Evolutionary conservation across 2,113 vertebrate genomes (phyloP).

Genomic region (Benitochromis conjunctus): DNA sequence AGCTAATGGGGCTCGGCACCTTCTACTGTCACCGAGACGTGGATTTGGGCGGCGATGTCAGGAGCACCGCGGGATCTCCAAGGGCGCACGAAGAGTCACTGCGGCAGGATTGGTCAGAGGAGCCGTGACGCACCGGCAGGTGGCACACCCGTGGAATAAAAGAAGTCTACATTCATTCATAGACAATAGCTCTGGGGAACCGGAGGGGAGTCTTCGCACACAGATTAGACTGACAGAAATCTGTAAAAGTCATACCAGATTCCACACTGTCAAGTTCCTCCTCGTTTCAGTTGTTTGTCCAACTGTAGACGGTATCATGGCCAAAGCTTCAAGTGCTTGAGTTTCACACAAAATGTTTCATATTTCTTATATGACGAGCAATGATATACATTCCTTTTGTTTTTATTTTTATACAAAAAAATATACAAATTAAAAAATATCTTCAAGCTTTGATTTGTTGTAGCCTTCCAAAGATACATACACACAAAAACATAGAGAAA

Average conservation of each 20-base stretch:
- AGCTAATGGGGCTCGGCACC: constrained; percentile 6
- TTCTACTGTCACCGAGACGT: constrained; percentile 21
- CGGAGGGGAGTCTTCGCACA: background rate
- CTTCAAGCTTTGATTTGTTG: background rate
- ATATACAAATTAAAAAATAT: background rate
- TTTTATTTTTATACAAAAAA: background rate
- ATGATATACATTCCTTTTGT: background rate
- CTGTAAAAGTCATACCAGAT: background rate
- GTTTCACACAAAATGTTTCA: background rate
- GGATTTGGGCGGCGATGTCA: constrained; percentile 26
- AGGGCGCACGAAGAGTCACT: constrained; percentile 43
- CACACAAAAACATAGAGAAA: background rate
- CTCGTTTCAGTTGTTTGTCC: background rate
- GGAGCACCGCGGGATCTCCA: constrained; percentile 60
- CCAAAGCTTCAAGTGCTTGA: background rate
- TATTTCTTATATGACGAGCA: background rate
- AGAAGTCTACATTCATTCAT: constrained; percentile 43
- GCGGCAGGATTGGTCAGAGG: constrained; percentile 60
- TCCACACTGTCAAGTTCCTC: background rate
- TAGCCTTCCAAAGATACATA: background rate
- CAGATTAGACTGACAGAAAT: background rate
- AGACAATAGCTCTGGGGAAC: background rate
- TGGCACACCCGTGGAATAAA: constrained; percentile 64
- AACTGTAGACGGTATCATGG: background rate
- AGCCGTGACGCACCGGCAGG: constrained; percentile 69